Evolutionary conservation across 1,140 invertebrate species (phyloP).

Genomic region (Macrocentrus cingulum): DNA sequence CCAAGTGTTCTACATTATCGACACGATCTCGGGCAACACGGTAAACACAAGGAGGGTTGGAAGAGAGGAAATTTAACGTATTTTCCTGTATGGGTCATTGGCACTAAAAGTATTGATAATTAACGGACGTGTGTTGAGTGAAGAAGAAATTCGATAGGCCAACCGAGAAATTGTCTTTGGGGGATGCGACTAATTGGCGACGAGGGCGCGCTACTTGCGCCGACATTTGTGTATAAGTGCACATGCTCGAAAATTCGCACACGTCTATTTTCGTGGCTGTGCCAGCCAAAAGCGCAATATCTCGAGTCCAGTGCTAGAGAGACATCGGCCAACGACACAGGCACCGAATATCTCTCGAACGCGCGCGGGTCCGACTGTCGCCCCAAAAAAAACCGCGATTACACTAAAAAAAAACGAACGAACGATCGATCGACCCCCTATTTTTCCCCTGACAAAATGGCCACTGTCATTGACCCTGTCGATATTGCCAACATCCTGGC

Average conservation of each 20-base stretch:
- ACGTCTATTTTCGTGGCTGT: constrained; percentile 45
- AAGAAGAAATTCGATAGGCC: too few species aligned
- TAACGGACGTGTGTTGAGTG: too few species aligned
- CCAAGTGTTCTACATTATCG: too few species aligned
- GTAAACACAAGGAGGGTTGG: too few species aligned
- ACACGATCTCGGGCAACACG: too few species aligned
- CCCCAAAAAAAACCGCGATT: constrained; percentile 36
- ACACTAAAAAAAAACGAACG: constrained; percentile 41
- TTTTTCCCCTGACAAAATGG: too few species aligned
- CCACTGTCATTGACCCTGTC: constrained; percentile 68
- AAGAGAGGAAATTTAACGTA: too few species aligned
- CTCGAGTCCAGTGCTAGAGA: constrained; percentile 49
- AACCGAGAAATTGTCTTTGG: too few species aligned
- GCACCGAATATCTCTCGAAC: constrained; percentile 31
- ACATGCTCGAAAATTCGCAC: constrained; percentile 43
- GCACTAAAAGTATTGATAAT: too few species aligned
- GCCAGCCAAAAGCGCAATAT: constrained; percentile 14
- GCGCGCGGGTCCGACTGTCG: constrained; percentile 35
- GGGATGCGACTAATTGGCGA: not conserved
- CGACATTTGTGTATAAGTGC: constrained; percentile 14
- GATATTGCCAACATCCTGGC: constrained; percentile 79
- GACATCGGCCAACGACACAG: constrained; percentile 51
- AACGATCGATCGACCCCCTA: constrained; percentile 34
- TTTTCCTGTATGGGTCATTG: too few species aligned
- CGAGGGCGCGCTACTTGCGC: constrained; percentile 9